Conservation (phyloP, 2,888 invertebrate genomes). For the Callosobruchus maculatus region DNA sequence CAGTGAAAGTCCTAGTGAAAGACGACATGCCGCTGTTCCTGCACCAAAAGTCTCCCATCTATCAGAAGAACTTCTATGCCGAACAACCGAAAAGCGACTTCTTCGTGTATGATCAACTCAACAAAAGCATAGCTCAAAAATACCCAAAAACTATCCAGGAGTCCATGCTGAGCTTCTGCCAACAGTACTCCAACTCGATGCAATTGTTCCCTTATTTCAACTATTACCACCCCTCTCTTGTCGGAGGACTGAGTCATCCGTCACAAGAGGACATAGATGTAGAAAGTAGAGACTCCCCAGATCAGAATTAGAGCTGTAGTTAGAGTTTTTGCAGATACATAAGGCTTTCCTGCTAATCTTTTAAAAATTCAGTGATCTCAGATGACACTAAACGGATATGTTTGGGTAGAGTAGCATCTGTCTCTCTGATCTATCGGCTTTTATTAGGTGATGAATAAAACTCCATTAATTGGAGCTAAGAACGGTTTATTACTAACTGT, state of each 20-base stretch:
- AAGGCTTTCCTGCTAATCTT: background rate
- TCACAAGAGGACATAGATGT: slow-evolving; percentile 28
- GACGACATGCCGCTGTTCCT: slow-evolving; percentile 66
- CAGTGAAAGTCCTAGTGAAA: slow-evolving; percentile 86
- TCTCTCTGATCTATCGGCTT: no score
- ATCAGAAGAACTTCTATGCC: slow-evolving; percentile 32
- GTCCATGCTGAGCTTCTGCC: slow-evolving; percentile 47
- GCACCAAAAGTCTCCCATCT: slow-evolving; percentile 36
- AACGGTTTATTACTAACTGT: no score
- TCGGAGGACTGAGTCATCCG: slow-evolving; percentile 24
- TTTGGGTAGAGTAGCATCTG: no score
- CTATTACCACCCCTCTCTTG: slow-evolving; percentile 45
- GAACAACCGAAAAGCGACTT: slow-evolving; percentile 39
- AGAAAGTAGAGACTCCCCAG: slow-evolving; percentile 24
- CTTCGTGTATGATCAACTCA: slow-evolving; percentile 44
- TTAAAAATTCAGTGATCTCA: background rate
- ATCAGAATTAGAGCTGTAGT: slow-evolving; percentile 23
- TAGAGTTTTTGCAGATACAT: background rate
- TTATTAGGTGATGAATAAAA: no score
- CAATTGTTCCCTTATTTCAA: slow-evolving; percentile 49
- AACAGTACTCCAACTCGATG: slow-evolving; percentile 47
- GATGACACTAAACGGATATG: background rate
- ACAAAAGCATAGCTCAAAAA: slow-evolving; percentile 37
- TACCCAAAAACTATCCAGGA: slow-evolving; percentile 46
- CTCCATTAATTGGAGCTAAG: no score